Base-by-base conservation (phyloP, 2,888 invertebrate species). In the Agrochola lychnidis region DNA sequence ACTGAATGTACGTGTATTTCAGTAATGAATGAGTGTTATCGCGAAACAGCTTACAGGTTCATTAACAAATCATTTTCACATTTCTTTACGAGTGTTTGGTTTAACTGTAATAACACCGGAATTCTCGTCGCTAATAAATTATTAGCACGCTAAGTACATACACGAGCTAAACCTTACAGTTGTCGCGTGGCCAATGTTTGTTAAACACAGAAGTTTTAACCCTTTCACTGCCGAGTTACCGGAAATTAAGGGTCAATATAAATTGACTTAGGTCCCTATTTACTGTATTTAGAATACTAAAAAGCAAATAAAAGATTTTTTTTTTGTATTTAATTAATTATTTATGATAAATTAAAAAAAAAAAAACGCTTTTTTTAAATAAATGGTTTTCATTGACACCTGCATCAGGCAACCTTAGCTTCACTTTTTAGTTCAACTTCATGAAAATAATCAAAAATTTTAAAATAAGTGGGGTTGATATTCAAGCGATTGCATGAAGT, bases 151-250 rank as follows among this genome's bases (percentile, higher is more conserved):
- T 72, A 51, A 76, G 72, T 72, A 81, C 81, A 85, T 70, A 81
- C 81, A 85, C 81, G 86, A 84, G 87, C 77, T 80, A 68, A 87
- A 70, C 81, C 86, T 85, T 70, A 83, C 80, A 82, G 71, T 76
- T 73, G 79, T 88, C 90, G 87, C 91, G 91, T 91, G 91, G 87
- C 81, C 70, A 64, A 86, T 91, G 91, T 92, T 92, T 92, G 85
- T 72, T 89, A 92, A 92, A 91, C 88, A 87, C 64, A 72, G 75
- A 81, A 79, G 79, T 79, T 69, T 71, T 79, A 87, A 87, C 84
- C 88, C 81, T 78, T 67, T 73, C 22, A 59, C 22, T 59, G 73
- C 42, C n/a, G 45, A 53, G 4, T 74, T 25, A 36, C 57, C 56
- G 56, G 53, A 67, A 85, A 67, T 67, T 6, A n/a, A 10, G 56